A percentile compares a stretch with the other conserved stretches of the same genome.
These are phyloP conservation scores for Gari tellinella DNA, from an alignment of 2,888 invertebrate genomes.

Conservation along the genomic window DNA sequence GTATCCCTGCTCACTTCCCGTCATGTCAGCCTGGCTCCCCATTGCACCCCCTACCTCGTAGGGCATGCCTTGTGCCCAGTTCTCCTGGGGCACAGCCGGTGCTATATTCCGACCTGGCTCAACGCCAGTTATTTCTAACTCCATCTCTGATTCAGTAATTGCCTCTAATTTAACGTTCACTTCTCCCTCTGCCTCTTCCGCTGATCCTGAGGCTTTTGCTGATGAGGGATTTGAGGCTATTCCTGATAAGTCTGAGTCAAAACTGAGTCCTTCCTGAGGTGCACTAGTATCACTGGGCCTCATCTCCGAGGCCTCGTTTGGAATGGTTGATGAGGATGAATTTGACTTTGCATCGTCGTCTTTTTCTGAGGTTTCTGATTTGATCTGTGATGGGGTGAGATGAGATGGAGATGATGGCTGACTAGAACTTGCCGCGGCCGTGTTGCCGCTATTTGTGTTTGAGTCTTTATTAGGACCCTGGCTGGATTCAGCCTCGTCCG, in stretches of 20 bases:
- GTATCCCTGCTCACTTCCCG: slow-evolving; percentile 34
- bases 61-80: slow-evolving; percentile 11
- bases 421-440: slow-evolving; percentile 19
- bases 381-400: background rate
- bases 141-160: slow-evolving; percentile 50
- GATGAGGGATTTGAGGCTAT: slow-evolving; percentile 15
- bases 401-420: slow-evolving; percentile 39
- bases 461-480: slow-evolving; percentile 13
- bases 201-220: background rate
- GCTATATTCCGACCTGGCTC: slow-evolving; percentile 33
- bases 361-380: slow-evolving; percentile 16
- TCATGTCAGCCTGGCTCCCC: slow-evolving; percentile 29
- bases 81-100: slow-evolving; percentile 15
- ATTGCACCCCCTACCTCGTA: slow-evolving; percentile 22
- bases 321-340: slow-evolving; percentile 41
- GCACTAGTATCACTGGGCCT: slow-evolving; percentile 16
- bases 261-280: slow-evolving; percentile 39
- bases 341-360: slow-evolving; percentile 39
- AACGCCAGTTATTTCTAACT: slow-evolving; percentile 52
- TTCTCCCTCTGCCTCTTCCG: background rate
- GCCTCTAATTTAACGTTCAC: slow-evolving; percentile 42
- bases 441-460: background rate
- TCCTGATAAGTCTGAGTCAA: slow-evolving; percentile 44
- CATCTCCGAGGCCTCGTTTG: slow-evolving; percentile 19
- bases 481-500: slow-evolving; percentile 13